Percentiles rank a stretch among this genome's conserved stretches.
Conservation (phyloP, 2,888 invertebrate genomes). For the Zonitis immaculata region DNA sequence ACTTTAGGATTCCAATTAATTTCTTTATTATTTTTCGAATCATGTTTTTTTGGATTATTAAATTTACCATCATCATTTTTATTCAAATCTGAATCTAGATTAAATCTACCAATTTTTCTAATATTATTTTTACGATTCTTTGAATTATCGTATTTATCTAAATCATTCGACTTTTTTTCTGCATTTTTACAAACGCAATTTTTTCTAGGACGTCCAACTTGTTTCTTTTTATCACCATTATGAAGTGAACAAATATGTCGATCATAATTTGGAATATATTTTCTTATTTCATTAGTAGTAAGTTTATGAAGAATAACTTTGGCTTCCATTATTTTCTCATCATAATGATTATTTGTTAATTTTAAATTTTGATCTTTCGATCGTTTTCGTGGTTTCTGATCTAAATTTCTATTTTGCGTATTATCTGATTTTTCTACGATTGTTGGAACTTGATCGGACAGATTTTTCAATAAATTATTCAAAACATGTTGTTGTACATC, state of each 20-base stretch:
- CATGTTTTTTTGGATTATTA: not conserved
- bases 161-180: not conserved
- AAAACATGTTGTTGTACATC: not conserved
- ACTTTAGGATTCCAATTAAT: conserved; percentile 10
- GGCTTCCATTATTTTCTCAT: conserved; percentile 2
- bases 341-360: not conserved
- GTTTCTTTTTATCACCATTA: conserved; percentile 1
- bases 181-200: conserved; percentile 1
- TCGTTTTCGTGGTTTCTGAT: not conserved
- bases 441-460: conserved; percentile 20
- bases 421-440: conserved; percentile 19
- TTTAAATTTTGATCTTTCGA: not conserved
- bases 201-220: conserved; percentile 8
- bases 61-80: not conserved
- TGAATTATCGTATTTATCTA: not conserved
- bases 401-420: not conserved
- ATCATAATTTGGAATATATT: conserved; percentile 11
- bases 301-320: conserved; percentile 12
- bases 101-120: not conserved
- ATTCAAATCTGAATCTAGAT: not conserved
- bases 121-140: not conserved
- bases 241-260: conserved; percentile 1
- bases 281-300: conserved; percentile 12
- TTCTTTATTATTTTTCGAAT: not conserved
- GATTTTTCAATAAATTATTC: conserved; percentile 5